Evolutionary conservation across 2,113 vertebrate species (phyloP), one percentile per base, ranked within the genome.

Genomic region (Labeo rohita): DNA sequence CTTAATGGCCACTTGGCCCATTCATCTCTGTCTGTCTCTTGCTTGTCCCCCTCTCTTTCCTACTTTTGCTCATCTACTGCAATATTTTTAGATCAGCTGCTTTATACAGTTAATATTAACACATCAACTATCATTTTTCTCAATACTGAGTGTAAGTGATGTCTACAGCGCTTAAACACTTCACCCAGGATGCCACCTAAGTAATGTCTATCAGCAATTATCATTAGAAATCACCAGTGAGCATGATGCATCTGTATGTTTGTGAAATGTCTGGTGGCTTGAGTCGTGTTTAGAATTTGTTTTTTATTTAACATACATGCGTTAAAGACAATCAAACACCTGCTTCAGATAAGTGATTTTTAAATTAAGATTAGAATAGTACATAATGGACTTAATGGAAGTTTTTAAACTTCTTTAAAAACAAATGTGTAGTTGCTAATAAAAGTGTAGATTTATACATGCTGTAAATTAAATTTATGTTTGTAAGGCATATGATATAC

Each of bases 1-100:
- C 68, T 73, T 73, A 84, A 84, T 84, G 82, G 82, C 82, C 68
- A 84, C 68, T 84, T 73, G 68, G 68, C 52, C 82, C 68, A 84
- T 74, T 84, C 82, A 84, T 84, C 82, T 74, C 66, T 84, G 68
- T 83, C 81, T 73, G 50, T 73, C 66, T 36, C 15, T 80, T 15
- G 47, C 80, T 52, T 45, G 15, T 23, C 61, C 52, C 13, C 16
- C 15, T 70, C 16, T 36, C 23, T 70, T 45, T 23, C 3, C 66
- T 18, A 16, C 66, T 49, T 83, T 83, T 45, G 5, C 81, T 56
- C 50, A 83, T 70, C n/a, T 34, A 39, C 28, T 21, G 13, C 78
- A 83, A 83, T 70, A 70, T 54, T 83, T 83, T 54, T 70, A 70
- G 47, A 54, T n/a, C 49, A n/a, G 80, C 3, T 5, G 6, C 50